A percentile compares a stretch with the other conserved stretches of the same genome.
These are phyloP conservation scores for Lepidocyrtoides sp. DNA, from an alignment of 2,888 invertebrate species.

Conservation along the genomic window DNA sequence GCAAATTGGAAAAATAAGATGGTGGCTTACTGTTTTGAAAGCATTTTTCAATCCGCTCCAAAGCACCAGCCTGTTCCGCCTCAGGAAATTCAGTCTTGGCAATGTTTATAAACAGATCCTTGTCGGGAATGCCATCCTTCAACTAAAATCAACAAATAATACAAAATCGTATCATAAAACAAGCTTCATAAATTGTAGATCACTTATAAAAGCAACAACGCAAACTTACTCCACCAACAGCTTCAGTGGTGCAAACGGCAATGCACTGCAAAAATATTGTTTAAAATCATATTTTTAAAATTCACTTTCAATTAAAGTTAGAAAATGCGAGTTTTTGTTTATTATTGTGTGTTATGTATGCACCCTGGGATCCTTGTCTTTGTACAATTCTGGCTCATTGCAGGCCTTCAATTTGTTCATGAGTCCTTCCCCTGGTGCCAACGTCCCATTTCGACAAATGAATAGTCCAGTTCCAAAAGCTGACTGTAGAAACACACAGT, in stretches of 20 bases:
- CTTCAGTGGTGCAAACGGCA: slow-evolving; percentile 78
- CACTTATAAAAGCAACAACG: too few relatives aligned
- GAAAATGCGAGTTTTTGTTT: not conserved
- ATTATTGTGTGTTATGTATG: slow-evolving; percentile 3
- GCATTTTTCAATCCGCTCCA: slow-evolving; percentile 68
- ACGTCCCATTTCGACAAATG: slow-evolving; percentile 57
- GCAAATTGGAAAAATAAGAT: too few relatives aligned
- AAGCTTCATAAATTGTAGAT: not conserved
- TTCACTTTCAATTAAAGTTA: not conserved
- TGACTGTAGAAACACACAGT: not conserved
- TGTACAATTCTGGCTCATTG: slow-evolving; percentile 46
- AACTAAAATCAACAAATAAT: slow-evolving; percentile 42
- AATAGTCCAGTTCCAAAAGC: slow-evolving; percentile 71
- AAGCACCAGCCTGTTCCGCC: slow-evolving; percentile 53
- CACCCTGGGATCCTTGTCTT: slow-evolving; percentile 69
- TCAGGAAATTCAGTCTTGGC: slow-evolving; percentile 78
- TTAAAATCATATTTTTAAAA: too few relatives aligned
- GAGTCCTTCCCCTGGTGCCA: slow-evolving; percentile 57
- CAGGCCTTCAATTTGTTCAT: slow-evolving; percentile 64
- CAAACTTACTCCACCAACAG: slow-evolving; percentile 75
- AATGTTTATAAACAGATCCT: slow-evolving; percentile 69
- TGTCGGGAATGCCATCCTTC: slow-evolving; percentile 80
- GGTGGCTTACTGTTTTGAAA: slow-evolving; percentile 73
- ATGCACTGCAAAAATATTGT: slow-evolving; percentile 78
- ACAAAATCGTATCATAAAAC: not conserved